A percentile compares a stretch with the other conserved stretches of the same genome.
Conservation (phyloP, 2,888 invertebrate genomes). For the Netelia melanura region DNA sequence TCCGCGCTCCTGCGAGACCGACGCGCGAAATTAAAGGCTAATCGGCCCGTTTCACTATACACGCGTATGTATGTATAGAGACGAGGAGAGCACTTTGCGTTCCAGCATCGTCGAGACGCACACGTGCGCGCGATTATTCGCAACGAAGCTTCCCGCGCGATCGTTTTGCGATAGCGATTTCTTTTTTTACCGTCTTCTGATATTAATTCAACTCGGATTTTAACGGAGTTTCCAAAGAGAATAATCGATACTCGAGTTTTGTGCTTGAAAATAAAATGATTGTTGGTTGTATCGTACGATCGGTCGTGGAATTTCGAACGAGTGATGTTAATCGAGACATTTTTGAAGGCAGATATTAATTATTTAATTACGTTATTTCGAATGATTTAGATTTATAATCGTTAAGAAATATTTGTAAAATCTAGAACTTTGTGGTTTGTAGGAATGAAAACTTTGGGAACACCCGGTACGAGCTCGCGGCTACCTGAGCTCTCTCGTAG, state of each 20-base stretch:
- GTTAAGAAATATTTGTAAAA: background rate
- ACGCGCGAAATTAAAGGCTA: constrained; percentile 67
- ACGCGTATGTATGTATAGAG: constrained; percentile 1
- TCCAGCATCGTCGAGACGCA: constrained; percentile 19
- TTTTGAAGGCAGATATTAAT: background rate
- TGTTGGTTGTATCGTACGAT: too few species aligned
- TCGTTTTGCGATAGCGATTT: constrained; percentile 37
- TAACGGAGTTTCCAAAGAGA: constrained; percentile 20
- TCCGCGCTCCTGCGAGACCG: constrained; percentile 51
- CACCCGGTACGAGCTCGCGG: constrained; percentile 53
- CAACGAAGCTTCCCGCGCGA: constrained; percentile 49
- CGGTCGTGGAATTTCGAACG: too few species aligned
- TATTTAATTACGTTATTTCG: too few species aligned
- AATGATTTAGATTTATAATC: too few species aligned
- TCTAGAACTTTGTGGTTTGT: background rate
- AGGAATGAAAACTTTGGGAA: constrained; percentile 55
- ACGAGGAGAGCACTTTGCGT: constrained; percentile 43
- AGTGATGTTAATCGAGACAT: background rate
- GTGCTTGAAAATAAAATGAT: background rate
- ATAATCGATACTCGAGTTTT: constrained; percentile 37
- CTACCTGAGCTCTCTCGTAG: constrained; percentile 59
- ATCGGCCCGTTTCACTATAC: constrained; percentile 62
- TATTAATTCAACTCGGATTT: constrained; percentile 38
- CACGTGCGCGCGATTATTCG: constrained; percentile 56
- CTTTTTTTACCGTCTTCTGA: background rate